Base-by-base conservation (phyloP, 1,140 invertebrate species). In the Drosophila oshimai region DNA sequence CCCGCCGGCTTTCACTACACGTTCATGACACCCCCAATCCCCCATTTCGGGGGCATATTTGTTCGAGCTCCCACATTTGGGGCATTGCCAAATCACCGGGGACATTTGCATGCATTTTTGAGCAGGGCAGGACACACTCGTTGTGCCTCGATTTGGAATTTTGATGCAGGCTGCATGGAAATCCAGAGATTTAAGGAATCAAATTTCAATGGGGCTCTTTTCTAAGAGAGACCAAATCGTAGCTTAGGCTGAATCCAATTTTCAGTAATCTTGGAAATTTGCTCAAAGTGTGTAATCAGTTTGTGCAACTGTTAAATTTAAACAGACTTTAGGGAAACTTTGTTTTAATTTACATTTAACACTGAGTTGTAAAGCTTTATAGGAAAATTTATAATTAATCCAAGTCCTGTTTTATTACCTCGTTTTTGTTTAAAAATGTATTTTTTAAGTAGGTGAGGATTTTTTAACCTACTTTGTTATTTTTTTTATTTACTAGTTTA, bases 31-130 rank as follows among this genome's bases (percentile, higher is more conserved):
- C 39, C 51, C 45, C 28, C 41, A 31, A 33, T 12, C 28, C 60
- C 55, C 58, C 41, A 7, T 47, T 69, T 73, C 50, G 50, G 75
- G 54, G 71, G 55, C 74, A 78, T 70, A 79, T 74, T 74, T 79
- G 64, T 31, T 45, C 50, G 76, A 53, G 51, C 24, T 34, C 36
- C 29, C 39, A 49, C 71, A 74, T 81, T 77, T 75, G 62, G 75
- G 57, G 58, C 75, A 71, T 53, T 60, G 64, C 77, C 71, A 80
- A 75, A 81, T 55, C 68, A 60, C 61, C 12, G 45, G 50, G 60
- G 55, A 67, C 55, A 36, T 37, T 77, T 51, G 55, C 55, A 55
- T 68, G 60, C 61, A 72, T 73, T 64, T 78, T 34, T 73, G 68
- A 51, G 51, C 61, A 60, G 37, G 26, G 3, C 26, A 57, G 34